Evolutionary conservation across 2,888 invertebrate genomes (phyloP).

Genomic region (Agrotis exclamationis): DNA sequence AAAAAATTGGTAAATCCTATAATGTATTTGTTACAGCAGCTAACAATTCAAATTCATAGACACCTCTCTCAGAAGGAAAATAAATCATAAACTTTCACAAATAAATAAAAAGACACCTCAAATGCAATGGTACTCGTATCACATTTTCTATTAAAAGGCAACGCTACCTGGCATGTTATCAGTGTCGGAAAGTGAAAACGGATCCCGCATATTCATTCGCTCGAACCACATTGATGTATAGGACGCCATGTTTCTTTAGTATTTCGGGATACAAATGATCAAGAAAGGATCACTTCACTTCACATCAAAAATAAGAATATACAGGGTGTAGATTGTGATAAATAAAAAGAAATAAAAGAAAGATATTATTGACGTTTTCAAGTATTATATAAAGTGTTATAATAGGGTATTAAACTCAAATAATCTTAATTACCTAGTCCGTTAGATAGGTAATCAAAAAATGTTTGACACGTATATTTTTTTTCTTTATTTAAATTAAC

Average conservation of each 20-base stretch:
- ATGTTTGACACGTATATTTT: too few relatives aligned
- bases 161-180: constrained; percentile 67
- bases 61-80: background rate
- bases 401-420: too few relatives aligned
- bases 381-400: too few relatives aligned
- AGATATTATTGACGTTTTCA: too few relatives aligned
- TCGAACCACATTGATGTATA: constrained; percentile 52
- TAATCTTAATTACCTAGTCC: too few relatives aligned
- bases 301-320: constrained; percentile 38
- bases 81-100: constrained; percentile 8
- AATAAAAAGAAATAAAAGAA: background rate
- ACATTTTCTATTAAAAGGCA: constrained; percentile 59
- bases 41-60: background rate
- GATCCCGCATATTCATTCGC: constrained; percentile 55
- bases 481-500: too few relatives aligned
- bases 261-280: constrained; percentile 60
- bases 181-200: constrained; percentile 69
- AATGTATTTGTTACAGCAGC: background rate
- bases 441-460: too few relatives aligned
- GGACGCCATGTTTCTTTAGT: constrained; percentile 30
- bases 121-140: too few relatives aligned
- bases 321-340: background rate
- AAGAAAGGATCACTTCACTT: constrained; percentile 42
- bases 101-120: constrained; percentile 35
- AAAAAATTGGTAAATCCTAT: too few relatives aligned